phyloP scores from a whole-genome alignment of 2,888 invertebrate genomes.

The Cheilosia variabilis region DNA sequence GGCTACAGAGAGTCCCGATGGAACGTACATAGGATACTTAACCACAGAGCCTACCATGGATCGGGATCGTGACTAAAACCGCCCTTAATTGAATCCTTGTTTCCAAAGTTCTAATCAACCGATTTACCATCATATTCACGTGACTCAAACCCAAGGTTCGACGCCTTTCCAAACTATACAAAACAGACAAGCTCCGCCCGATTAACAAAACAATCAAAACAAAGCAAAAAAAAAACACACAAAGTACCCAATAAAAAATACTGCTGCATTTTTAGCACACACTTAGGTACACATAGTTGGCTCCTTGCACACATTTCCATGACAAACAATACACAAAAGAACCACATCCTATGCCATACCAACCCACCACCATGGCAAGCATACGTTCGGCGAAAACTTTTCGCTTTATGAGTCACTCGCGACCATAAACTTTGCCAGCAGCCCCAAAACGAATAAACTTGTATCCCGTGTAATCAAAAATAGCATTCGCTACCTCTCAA shows the following conservation, averaged over 20 bases:
- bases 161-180: slow-evolving; percentile 9
- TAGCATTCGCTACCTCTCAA: slow-evolving; percentile 69
- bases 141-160: slow-evolving; percentile 20
- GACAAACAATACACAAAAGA: slow-evolving; percentile 44
- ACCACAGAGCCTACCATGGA: too few species aligned
- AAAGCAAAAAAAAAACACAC: slow-evolving; percentile 35
- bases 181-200: slow-evolving; percentile 20
- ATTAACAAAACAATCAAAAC: slow-evolving; percentile 10
- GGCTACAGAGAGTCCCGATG: too few species aligned
- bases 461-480: slow-evolving; percentile 75
- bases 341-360: background rate
- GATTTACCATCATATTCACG: too few species aligned
- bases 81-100: too few species aligned
- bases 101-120: too few species aligned
- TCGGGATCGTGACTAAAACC: too few species aligned
- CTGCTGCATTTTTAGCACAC: slow-evolving; percentile 34
- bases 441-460: slow-evolving; percentile 76
- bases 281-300: slow-evolving; percentile 24
- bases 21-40: too few species aligned
- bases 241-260: slow-evolving; percentile 51
- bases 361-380: slow-evolving; percentile 34
- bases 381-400: slow-evolving; percentile 69
- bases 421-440: slow-evolving; percentile 72
- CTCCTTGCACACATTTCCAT: slow-evolving; percentile 35
- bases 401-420: slow-evolving; percentile 75